Conservation (phyloP, 2,888 invertebrate species). For the Melanostoma scalare region DNA sequence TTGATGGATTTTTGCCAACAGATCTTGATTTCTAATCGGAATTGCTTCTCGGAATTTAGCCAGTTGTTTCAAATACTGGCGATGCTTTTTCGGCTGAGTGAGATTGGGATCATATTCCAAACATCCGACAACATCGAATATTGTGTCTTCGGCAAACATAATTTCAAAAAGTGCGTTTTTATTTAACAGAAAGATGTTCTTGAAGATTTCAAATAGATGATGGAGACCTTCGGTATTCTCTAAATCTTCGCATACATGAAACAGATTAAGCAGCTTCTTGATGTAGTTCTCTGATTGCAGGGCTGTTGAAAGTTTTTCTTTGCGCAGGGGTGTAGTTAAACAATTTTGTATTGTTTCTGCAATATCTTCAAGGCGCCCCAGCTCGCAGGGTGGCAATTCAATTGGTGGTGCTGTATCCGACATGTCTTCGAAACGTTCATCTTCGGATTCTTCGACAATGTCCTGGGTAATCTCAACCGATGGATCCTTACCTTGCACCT, state of each 20-base stretch:
- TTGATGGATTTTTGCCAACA: conserved; percentile 99
- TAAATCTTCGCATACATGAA: conserved; percentile 98
- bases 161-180: conserved; percentile 98
- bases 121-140: conserved; percentile 99
- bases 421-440: conserved; percentile 98
- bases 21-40: conserved; percentile 96
- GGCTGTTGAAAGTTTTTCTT: conserved; percentile 96
- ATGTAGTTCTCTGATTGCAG: conserved; percentile 98
- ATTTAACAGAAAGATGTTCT: conserved; percentile 98
- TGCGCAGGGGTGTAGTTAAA: conserved; percentile 92
- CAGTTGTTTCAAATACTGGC: conserved; percentile 96
- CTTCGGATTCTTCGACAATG: conserved; percentile 97
- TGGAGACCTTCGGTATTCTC: conserved; percentile 97
- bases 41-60: conserved; percentile 96
- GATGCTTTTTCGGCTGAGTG: conserved; percentile 93
- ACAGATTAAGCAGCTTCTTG: conserved; percentile 95
- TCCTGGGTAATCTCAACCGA: conserved; percentile 99
- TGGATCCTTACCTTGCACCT: conserved; percentile 99
- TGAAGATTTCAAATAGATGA: conserved; percentile 98
- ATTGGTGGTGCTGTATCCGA: conserved; percentile 96
- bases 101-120: conserved; percentile 97
- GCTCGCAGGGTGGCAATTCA: conserved; percentile 96
- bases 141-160: conserved; percentile 97
- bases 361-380: conserved; percentile 96
- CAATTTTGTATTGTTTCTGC: conserved; percentile 95